Percentiles rank a stretch among this genome's conserved stretches.
Conservation (phyloP, 1,140 invertebrate genomes). For the Lasaia peninsularis region DNA sequence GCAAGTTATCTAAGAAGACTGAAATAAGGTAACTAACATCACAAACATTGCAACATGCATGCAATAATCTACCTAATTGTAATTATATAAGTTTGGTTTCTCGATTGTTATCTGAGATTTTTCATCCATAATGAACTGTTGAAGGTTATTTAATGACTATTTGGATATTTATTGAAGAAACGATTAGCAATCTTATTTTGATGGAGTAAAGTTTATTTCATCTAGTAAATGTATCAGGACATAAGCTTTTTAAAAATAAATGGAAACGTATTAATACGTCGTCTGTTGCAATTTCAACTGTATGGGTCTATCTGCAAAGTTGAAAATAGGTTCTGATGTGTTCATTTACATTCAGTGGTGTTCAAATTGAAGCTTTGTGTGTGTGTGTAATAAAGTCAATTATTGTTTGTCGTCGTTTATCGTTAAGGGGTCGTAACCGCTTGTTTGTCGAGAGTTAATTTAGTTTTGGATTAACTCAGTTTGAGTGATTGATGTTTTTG, state of each 20-base stretch:
- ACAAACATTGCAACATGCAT: no score
- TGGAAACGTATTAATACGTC: not conserved
- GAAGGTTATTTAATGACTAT: not conserved
- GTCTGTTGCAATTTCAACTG: not conserved
- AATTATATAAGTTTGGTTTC: not conserved
- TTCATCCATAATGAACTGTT: not conserved
- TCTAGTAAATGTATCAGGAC: not conserved
- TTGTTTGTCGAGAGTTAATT: constrained; percentile 65
- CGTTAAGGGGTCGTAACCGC: constrained; percentile 39
- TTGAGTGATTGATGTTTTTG: constrained; percentile 70
- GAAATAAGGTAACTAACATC: no score
- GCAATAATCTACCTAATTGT: no score
- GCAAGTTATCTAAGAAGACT: no score
- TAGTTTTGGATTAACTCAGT: constrained; percentile 69
- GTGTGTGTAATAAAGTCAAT: constrained; percentile 34
- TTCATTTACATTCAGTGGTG: constrained; percentile 14
- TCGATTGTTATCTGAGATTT: not conserved
- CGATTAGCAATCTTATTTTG: not conserved
- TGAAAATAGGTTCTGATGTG: not conserved
- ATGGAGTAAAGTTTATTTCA: not conserved
- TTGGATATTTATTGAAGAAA: not conserved
- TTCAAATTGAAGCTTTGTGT: constrained; percentile 35
- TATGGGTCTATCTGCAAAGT: not conserved
- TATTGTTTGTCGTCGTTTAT: constrained; percentile 29
- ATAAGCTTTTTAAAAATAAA: not conserved